These are phyloP conservation scores for Apodemia hepburni DNA, from an alignment of 2,888 invertebrate genomes.

Conservation along the genomic window DNA sequence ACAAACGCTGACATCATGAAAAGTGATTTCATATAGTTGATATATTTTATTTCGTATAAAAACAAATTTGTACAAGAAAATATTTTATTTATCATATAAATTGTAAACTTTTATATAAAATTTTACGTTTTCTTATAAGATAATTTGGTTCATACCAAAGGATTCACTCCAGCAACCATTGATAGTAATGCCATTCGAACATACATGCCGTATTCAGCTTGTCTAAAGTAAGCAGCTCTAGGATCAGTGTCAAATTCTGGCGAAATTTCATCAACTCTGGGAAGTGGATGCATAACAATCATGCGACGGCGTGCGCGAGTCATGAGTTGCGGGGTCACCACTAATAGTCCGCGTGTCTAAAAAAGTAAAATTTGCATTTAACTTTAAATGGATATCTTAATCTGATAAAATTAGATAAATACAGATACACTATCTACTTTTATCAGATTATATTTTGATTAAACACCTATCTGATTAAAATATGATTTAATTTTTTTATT, in stretches of 20 bases:
- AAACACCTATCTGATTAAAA: background rate
- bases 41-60: background rate
- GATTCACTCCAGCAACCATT: conserved; percentile 88
- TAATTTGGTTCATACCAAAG: conserved; percentile 43
- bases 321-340: conserved; percentile 97
- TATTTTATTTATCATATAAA: background rate
- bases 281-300: conserved; percentile 98
- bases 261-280: conserved; percentile 96
- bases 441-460: conserved; percentile 7
- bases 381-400: background rate
- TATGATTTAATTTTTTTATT: background rate
- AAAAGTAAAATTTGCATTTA: conserved; percentile 30
- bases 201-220: conserved; percentile 98
- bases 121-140: background rate
- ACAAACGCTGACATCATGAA: too few relatives aligned
- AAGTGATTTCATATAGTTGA: background rate
- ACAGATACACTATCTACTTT: background rate
- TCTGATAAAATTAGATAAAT: conserved; percentile 11
- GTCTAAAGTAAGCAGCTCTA: conserved; percentile 98
- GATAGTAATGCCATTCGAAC: conserved; percentile 98
- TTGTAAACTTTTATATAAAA: background rate
- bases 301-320: conserved; percentile 95
- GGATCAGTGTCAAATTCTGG: conserved; percentile 97
- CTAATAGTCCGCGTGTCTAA: conserved; percentile 91
- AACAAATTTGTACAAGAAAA: background rate